Evolutionary conservation across 2,113 vertebrate genomes (phyloP).

Genomic region (Tachycineta bicolor): DNA sequence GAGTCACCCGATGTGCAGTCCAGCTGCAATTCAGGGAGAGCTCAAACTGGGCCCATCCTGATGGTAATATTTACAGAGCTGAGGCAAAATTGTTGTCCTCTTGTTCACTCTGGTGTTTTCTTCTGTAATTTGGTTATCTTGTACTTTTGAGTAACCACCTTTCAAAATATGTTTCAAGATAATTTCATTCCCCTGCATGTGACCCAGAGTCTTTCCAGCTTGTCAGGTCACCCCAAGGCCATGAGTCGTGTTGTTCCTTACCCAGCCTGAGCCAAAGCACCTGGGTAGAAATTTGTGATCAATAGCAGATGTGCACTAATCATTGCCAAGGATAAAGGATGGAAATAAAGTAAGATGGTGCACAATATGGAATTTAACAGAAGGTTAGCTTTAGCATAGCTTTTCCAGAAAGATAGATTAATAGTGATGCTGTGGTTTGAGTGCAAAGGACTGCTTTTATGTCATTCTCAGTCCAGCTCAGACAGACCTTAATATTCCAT

Average conservation of each 20-base stretch:
- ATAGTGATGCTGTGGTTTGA: background rate
- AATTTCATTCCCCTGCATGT: accelerated
- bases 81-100: background rate
- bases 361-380: background rate
- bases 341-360: background rate
- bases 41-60: background rate
- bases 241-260: background rate
- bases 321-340: background rate
- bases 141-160: background rate
- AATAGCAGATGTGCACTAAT: background rate
- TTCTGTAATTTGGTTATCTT: background rate
- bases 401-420: background rate
- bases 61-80: background rate
- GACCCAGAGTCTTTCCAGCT: background rate
- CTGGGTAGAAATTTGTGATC: background rate
- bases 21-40: background rate
- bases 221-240: no score
- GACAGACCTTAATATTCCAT: background rate
- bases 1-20: background rate
- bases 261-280: background rate
- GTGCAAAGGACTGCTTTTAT: background rate
- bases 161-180: background rate
- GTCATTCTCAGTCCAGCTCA: background rate
- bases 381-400: background rate
- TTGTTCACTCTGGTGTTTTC: background rate